Evolutionary conservation across 2,113 vertebrate species (phyloP), one percentile per base, ranked within the genome.

Genomic region (Upupa epops): DNA sequence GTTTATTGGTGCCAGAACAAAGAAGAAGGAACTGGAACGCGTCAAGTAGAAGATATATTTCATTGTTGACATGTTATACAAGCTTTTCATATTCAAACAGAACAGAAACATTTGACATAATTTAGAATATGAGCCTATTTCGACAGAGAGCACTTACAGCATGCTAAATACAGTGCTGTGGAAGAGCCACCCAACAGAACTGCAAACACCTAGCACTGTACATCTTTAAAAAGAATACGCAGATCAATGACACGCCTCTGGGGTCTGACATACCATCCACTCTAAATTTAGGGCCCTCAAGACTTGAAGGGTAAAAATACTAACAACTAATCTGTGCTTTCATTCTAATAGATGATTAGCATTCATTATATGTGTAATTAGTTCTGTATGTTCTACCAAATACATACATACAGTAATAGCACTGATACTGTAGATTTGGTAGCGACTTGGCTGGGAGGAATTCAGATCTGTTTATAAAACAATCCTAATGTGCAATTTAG

Each of bases 291-390:
- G 97, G 96, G 95, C 96, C 95, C 83, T 84, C 92, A 93, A 94
- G 96, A 89, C 87, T 95, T 97, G 88, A 96, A 96, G 96, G 94
- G 96, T 97, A 97, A 94, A 97, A 97, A 96, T 83, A 90, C 97
- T 97, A 98, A 96, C 95, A 96, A 96, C 97, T 97, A 97, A 96
- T 97, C 97, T 97, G 97, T 97, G 97, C 97, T 98, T 98, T 97
- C 97, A 95, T 94, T 97, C 96, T 98, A 98, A 95, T 95, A 98
- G 97, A 98, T 97, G 97, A 97, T 96, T 96, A 97, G 97, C 96
- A 97, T 97, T 97, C 96, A 85, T 97, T 97, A 96, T 96, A 97
- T 93, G 96, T 93, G 95, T 97, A 97, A 96, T 97, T 95, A 97
- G 93, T 96, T 97, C 96, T 64, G 96, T 97, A 96, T 93, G 95